These are phyloP conservation scores for Drosophila nr. medialis DNA, from an alignment of 2,888 invertebrate species.

Conservation along the genomic window DNA sequence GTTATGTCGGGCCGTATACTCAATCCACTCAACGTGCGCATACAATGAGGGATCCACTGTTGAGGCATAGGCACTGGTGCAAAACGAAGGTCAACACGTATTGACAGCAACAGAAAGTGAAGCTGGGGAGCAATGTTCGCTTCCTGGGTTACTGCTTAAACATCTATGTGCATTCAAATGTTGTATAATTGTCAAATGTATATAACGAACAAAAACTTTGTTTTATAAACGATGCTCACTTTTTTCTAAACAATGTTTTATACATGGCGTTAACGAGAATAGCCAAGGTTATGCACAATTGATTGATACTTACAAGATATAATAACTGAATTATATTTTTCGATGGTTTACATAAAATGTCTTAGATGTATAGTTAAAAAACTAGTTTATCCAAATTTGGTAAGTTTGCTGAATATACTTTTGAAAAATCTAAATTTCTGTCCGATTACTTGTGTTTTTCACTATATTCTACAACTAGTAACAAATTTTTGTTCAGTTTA, in stretches of 20 bases:
- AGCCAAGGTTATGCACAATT: background rate
- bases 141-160: conserved; percentile 49
- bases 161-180: conserved; percentile 6
- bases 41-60: conserved; percentile 86
- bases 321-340: background rate
- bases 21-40: conserved; percentile 92
- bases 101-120: conserved; percentile 65
- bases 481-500: background rate
- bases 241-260: conserved; percentile 27
- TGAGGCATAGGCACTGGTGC: conserved; percentile 33
- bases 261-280: conserved; percentile 1
- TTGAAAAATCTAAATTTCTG: background rate
- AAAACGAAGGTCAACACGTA: conserved; percentile 63
- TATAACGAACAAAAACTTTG: conserved; percentile 42
- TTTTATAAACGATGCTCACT: conserved; percentile 53
- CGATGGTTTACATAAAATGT: background rate
- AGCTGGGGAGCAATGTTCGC: conserved; percentile 39
- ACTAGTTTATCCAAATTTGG: background rate
- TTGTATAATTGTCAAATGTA: conserved; percentile 47
- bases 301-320: background rate
- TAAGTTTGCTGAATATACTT: background rate
- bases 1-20: conserved; percentile 93
- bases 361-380: background rate
- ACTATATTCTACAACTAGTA: background rate
- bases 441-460: background rate